phyloP scores from a whole-genome alignment of 2,888 invertebrate genomes.

The Fragum whitleyi region DNA sequence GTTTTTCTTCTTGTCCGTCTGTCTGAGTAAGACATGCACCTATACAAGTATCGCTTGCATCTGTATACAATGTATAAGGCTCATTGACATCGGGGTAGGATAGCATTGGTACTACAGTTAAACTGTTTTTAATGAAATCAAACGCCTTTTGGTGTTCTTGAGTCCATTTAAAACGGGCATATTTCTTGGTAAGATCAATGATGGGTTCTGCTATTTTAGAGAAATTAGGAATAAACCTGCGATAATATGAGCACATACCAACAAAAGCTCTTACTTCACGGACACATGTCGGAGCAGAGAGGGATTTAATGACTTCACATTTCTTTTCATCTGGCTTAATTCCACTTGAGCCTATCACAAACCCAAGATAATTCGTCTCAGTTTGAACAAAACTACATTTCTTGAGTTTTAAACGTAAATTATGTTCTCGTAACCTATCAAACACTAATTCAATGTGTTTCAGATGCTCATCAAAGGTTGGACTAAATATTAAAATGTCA shows the following conservation, averaged over 20 bases:
- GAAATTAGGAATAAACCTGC: slow-evolving; percentile 48
- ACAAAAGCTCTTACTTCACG: slow-evolving; percentile 40
- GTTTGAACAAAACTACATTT: slow-evolving; percentile 40
- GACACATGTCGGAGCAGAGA: slow-evolving; percentile 36
- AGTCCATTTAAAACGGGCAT: slow-evolving; percentile 45
- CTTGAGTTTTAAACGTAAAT: slow-evolving; percentile 35
- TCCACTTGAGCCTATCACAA: slow-evolving; percentile 34
- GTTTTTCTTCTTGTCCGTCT: slow-evolving; percentile 33
- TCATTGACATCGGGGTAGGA: slow-evolving; percentile 41
- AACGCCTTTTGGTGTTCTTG: slow-evolving; percentile 32
- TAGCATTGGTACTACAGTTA: slow-evolving; percentile 35
- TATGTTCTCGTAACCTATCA: slow-evolving; percentile 20
- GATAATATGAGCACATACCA: slow-evolving; percentile 48
- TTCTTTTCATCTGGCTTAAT: slow-evolving; percentile 40
- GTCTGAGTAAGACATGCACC: slow-evolving; percentile 33
- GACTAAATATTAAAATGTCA: slow-evolving; percentile 53
- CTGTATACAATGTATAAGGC: slow-evolving; percentile 48
- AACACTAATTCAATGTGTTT: slow-evolving; percentile 39
- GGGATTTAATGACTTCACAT: slow-evolving; percentile 30
- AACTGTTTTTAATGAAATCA: slow-evolving; percentile 36
- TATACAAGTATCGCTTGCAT: slow-evolving; percentile 24
- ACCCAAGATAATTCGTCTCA: slow-evolving; percentile 51
- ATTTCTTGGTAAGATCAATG: slow-evolving; percentile 49
- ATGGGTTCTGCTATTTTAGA: slow-evolving; percentile 47
- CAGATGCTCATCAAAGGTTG: slow-evolving; percentile 48